These are phyloP conservation scores for Scaptomyza cyrtandrae DNA, from an alignment of 2,888 invertebrate genomes.

Conservation along the genomic window DNA sequence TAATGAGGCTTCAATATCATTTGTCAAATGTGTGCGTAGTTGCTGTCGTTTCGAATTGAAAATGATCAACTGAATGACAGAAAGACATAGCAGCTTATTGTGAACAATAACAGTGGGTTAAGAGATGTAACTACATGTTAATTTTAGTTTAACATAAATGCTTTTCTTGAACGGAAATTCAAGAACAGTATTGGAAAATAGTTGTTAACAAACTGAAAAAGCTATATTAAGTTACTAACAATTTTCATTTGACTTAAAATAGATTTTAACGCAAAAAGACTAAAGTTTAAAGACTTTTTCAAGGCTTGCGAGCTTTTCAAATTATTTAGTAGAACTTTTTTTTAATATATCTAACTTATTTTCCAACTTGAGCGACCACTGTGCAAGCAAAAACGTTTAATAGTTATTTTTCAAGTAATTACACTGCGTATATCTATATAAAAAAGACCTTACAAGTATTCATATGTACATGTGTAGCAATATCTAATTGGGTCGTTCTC, in stretches of 20 bases:
- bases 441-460: conserved; percentile 3
- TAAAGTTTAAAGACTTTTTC: too few relatives aligned
- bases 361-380: too few relatives aligned
- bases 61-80: conserved; percentile 25
- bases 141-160: too few relatives aligned
- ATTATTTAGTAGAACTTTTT: too few relatives aligned
- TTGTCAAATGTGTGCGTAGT: conserved; percentile 51
- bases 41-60: conserved; percentile 23
- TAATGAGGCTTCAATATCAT: conserved; percentile 75
- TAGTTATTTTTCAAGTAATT: background rate
- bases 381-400: background rate
- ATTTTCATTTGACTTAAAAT: too few relatives aligned
- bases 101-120: background rate
- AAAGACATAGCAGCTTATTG: conserved; percentile 9
- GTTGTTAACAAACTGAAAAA: too few relatives aligned
- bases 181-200: too few relatives aligned
- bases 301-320: too few relatives aligned
- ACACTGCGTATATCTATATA: too few relatives aligned
- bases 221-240: too few relatives aligned
- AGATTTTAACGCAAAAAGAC: background rate
- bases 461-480: conserved; percentile 17
- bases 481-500: conserved; percentile 61
- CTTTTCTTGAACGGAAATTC: too few relatives aligned
- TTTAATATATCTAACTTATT: too few relatives aligned
- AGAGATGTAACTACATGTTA: background rate